phyloP scores from a whole-genome alignment of 1,140 invertebrate genomes.

The Saccostrea cuccullata region DNA sequence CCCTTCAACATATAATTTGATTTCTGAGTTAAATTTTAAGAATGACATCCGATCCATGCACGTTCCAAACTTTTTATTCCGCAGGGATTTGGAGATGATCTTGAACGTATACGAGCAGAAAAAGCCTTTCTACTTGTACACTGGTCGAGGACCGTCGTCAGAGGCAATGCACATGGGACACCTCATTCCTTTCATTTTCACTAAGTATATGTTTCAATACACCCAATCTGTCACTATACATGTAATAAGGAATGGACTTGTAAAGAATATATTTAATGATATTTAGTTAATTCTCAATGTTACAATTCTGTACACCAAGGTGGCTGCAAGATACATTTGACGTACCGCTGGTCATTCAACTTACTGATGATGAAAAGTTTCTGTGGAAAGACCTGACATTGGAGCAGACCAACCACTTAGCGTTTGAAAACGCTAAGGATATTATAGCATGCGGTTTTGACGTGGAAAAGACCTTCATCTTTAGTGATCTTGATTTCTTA shows the following conservation, averaged over 20 bases:
- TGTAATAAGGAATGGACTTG: too few relatives aligned
- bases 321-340: slow-evolving; percentile 99
- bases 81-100: slow-evolving; percentile 81
- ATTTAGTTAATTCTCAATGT: not conserved
- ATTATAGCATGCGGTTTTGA: slow-evolving; percentile 99
- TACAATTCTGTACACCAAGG: slow-evolving; percentile 79
- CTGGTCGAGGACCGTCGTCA: slow-evolving; percentile 97
- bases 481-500: slow-evolving; percentile 96
- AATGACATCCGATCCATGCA: too few relatives aligned
- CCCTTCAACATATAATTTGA: too few relatives aligned
- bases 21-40: too few relatives aligned
- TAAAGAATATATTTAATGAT: too few relatives aligned
- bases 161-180: slow-evolving; percentile 98
- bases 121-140: slow-evolving; percentile 98
- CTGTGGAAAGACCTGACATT: slow-evolving; percentile 97
- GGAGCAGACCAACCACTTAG: slow-evolving; percentile 92
- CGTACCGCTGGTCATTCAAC: slow-evolving; percentile 96
- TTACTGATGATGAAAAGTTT: slow-evolving; percentile 99
- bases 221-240: too few relatives aligned
- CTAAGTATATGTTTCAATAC: slow-evolving; percentile 83
- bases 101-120: slow-evolving; percentile 91
- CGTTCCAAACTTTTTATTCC: too few relatives aligned
- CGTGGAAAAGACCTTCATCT: slow-evolving; percentile 97
- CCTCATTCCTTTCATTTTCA: slow-evolving; percentile 97
- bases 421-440: slow-evolving; percentile 96